Conservation (phyloP, 2,113 vertebrate species). For the Crotalus helleri region DNA sequence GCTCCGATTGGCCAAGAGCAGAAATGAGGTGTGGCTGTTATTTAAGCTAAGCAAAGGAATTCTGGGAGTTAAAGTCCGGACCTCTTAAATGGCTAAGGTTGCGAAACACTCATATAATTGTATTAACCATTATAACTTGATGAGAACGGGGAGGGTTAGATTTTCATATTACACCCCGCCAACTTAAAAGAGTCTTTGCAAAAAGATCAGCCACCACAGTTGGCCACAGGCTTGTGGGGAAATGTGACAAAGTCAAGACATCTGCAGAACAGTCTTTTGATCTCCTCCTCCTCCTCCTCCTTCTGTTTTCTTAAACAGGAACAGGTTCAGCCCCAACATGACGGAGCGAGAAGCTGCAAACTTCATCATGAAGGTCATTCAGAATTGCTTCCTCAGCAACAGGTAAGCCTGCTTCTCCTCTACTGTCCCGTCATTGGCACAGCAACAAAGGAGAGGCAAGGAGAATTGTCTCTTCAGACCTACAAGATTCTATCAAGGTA, state of each 20-base stretch:
- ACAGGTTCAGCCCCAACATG: slow-evolving; percentile 93
- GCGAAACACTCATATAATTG: background rate
- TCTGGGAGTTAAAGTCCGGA: background rate
- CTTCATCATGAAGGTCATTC: slow-evolving; percentile 95
- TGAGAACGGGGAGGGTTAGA: background rate
- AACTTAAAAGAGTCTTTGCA: background rate
- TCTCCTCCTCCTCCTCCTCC: background rate
- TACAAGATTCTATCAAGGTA: background rate
- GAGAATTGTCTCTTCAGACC: background rate
- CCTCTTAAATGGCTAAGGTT: background rate
- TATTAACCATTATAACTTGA: background rate
- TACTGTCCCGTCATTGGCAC: background rate
- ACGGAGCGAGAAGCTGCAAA: slow-evolving; percentile 92
- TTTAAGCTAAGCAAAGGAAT: background rate
- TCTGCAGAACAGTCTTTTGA: background rate
- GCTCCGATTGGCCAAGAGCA: background rate
- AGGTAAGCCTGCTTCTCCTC: slow-evolving; percentile 69
- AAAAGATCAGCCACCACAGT: background rate
- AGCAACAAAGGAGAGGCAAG: background rate
- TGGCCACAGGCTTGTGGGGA: background rate
- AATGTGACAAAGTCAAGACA: background rate
- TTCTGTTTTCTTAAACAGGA: slow-evolving; percentile 61
- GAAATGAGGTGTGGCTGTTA: too few relatives aligned
- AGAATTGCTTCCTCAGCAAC: slow-evolving; percentile 97
- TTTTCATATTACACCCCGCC: background rate